These are phyloP conservation scores for Amphiprion ocellaris DNA, from an alignment of 2,113 vertebrate species.

Conservation along the genomic window DNA sequence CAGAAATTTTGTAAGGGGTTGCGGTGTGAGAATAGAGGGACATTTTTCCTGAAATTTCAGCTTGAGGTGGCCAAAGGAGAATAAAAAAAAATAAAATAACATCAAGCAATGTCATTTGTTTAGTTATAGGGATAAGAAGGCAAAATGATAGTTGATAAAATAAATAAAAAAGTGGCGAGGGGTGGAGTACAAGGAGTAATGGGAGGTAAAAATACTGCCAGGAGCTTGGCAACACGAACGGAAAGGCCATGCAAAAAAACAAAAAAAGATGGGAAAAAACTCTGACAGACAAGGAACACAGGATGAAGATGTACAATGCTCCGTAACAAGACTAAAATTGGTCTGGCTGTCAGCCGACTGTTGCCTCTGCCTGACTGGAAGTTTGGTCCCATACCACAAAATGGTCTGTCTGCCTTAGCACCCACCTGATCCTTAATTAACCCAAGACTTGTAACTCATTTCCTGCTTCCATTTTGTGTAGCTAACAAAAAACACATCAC, in stretches of 20 bases:
- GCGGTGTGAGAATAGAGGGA: slow-evolving; percentile 18
- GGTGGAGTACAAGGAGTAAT: neutral
- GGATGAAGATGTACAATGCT: slow-evolving; percentile 29
- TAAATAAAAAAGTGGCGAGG: neutral
- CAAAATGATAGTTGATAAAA: neutral
- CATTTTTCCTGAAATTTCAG: slow-evolving; percentile 37
- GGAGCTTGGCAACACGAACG: neutral
- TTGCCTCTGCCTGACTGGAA: slow-evolving; percentile 9
- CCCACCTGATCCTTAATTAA: slow-evolving; percentile 29
- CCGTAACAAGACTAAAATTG: slow-evolving; percentile 19
- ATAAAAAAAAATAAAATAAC: slow-evolving; percentile 79
- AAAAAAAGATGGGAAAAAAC: slow-evolving; percentile 2
- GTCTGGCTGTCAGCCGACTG: slow-evolving; percentile 4
- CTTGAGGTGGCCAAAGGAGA: slow-evolving; percentile 12
- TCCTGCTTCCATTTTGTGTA: slow-evolving; percentile 8
- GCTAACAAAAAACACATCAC: neutral
- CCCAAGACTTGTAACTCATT: slow-evolving; percentile 12
- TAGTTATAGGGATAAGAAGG: slow-evolving; percentile 12
- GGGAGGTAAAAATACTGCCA: slow-evolving; percentile 3
- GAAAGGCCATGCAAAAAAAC: slow-evolving; percentile 24
- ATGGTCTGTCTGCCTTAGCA: slow-evolving; percentile 11
- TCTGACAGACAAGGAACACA: slow-evolving; percentile 5
- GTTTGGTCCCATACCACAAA: slow-evolving; percentile 19
- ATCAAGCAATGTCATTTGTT: slow-evolving; percentile 7
- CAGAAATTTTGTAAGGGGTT: slow-evolving; percentile 18